Evolutionary conservation across 1,140 invertebrate genomes (phyloP).

Genomic region (Centruroides vittatus): DNA sequence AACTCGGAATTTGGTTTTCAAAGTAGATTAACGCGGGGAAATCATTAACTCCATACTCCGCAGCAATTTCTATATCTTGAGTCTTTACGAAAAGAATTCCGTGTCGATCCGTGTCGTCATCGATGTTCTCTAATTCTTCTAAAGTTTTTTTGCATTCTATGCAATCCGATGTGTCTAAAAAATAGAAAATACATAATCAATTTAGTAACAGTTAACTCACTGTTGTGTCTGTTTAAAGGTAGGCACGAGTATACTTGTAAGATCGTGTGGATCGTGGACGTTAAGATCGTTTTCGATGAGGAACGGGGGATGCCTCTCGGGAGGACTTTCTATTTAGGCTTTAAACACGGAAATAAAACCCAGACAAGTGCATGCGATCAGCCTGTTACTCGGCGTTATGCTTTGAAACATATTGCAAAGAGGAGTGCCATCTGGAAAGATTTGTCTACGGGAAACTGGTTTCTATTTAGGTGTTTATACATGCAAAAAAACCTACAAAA

Average conservation of each 20-base stretch:
- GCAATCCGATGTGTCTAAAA: slow-evolving; percentile 44
- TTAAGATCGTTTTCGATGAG: slow-evolving; percentile 62
- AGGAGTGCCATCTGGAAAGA: too few relatives aligned
- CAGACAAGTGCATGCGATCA: too few relatives aligned
- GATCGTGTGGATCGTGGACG: slow-evolving; percentile 62
- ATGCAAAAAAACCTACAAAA: too few relatives aligned
- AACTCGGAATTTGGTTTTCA: slow-evolving; percentile 68
- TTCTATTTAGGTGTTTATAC: too few relatives aligned
- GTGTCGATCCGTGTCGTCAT: slow-evolving; percentile 84
- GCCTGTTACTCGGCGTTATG: too few relatives aligned
- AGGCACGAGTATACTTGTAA: background rate
- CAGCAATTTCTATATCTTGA: slow-evolving; percentile 64
- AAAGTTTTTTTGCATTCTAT: slow-evolving; percentile 65
- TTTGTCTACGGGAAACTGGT: too few relatives aligned
- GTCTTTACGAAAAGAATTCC: slow-evolving; percentile 86
- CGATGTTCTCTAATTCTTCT: slow-evolving; percentile 86
- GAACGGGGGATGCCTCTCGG: too few relatives aligned
- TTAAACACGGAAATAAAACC: too few relatives aligned
- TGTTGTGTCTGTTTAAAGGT: background rate
- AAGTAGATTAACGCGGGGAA: slow-evolving; percentile 85
- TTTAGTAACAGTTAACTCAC: too few relatives aligned
- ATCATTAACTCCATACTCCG: slow-evolving; percentile 71
- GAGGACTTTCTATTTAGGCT: too few relatives aligned
- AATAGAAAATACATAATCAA: background rate
- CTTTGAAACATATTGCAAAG: too few relatives aligned